Evolutionary conservation across 2,113 vertebrate species (phyloP), one percentile per base, ranked within the genome.

Genomic region (Lethenteron reissneri): DNA sequence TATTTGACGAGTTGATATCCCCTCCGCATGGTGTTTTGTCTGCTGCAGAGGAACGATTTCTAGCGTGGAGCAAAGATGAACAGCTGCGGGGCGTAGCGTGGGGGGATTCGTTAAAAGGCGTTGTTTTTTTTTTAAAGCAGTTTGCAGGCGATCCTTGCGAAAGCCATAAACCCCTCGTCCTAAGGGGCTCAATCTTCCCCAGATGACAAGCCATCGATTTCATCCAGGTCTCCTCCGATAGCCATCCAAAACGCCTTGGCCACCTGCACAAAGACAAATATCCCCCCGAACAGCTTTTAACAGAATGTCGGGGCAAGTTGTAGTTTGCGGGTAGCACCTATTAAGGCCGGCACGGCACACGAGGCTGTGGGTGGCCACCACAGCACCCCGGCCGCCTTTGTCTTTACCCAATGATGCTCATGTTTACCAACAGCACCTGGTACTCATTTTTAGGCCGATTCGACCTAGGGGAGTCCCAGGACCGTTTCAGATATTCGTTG

Each of bases 211-310:
- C 90, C 87, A 71, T 92, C 92, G 9, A 97, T 90, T 79, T 99
- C 94, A 72, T 97, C 92, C 72, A 87, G 82, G 80, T 99, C 90
- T 56, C 94, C 94, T 70, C 94, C 89, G 5, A 99, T 95, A 0
- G 92, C 94, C 86, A 88, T 95, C 94, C 94, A 99, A 82, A 99
- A 99, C 0, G 92, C 94, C 81, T 95, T 97, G 76, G 94, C 88
- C 74, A 97, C 94, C 94, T 99, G 73, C 57, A 57, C 75, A 70
- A 1, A 56, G 25, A 11, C 19, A 76, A 15, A 2, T 4, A 19
- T 2, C 1, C 41, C 60, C 41, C 41, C 41, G 41, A n/a, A 41
- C 41, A 41, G 41, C 41, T 3, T n/a, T 41, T 41, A 41, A 41
- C 41, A 58, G 8, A 11, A 41, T 70, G 72, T 56, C 77, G 59